These are phyloP conservation scores for Rhinella marina DNA, from an alignment of 2,797 vertebrate species.

Conservation along the genomic window DNA sequence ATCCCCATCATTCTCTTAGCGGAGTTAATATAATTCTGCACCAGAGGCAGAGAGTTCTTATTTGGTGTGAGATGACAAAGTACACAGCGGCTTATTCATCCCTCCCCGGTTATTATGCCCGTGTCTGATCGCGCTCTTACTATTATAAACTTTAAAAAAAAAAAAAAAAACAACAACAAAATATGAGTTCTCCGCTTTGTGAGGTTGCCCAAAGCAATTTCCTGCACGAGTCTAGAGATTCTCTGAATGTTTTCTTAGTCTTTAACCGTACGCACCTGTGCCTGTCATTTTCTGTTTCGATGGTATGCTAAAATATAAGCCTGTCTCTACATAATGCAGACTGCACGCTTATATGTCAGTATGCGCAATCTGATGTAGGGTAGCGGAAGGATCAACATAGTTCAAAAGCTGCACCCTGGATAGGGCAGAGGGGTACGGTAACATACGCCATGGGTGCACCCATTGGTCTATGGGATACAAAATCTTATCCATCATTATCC, in stretches of 20 bases:
- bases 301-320: background rate
- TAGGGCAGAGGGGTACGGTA: no score
- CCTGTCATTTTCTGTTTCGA: slow-evolving; percentile 21
- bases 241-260: slow-evolving; percentile 8
- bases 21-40: slow-evolving; percentile 46
- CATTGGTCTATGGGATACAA: background rate
- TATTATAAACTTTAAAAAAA: slow-evolving; percentile 47
- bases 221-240: background rate
- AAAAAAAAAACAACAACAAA: slow-evolving; percentile 18
- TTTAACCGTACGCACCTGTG: background rate
- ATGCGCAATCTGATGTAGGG: background rate
- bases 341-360: background rate
- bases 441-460: background rate
- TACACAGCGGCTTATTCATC: slow-evolving; percentile 27
- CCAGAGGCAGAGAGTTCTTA: slow-evolving; percentile 47
- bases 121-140: slow-evolving; percentile 35
- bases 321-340: background rate
- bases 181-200: slow-evolving; percentile 37
- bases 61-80: slow-evolving; percentile 43
- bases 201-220: slow-evolving; percentile 14
- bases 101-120: slow-evolving; percentile 41
- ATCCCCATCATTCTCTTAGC: slow-evolving; percentile 33
- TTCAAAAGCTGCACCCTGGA: background rate
- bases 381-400: no score
- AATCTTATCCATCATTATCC: background rate